Evolutionary conservation across 30 jellyfish, hydroid and myxozoan species (phyloP), one percentile per base, ranked within the genome.

Genomic region (Morbakka virulenta): DNA sequence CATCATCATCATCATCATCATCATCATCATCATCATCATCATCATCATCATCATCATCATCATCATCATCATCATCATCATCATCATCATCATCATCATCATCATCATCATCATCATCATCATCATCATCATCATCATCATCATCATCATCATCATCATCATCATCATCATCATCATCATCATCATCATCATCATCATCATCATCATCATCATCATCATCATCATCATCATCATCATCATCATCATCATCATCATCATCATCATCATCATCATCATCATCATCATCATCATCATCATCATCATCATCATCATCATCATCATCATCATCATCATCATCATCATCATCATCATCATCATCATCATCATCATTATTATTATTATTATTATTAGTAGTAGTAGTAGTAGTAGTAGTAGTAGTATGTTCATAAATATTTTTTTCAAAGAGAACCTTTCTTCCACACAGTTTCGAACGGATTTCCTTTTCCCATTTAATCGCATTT

Each of bases 231-330:
- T 47, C 62, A 47, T 47, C 62, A 47, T 47, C 62, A 47, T 47
- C 62, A 47, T 47, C 62, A 47, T 47, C 62, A 47, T 47, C 62
- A 47, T n/a, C 62, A 47, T 47, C 62, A 47, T 47, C 62, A 47
- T 47, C 62, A 47, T n/a, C 62, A 47, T 47, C 62, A 47, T n/a
- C 62, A 47, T 47, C 62, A 47, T n/a, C 62, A 47, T n/a, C 62
- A 47, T n/a, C 62, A 47, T 47, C 62, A 47, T 47, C 62, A 47
- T 47, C 62, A 47, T 47, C 62, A 47, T 47, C 62, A 47, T 47
- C 62, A 47, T 47, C 62, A 47, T 47, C 62, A 47, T 47, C 62
- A 47, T 47, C 62, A 47, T 47, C 62, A 47, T 47, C 62, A 47
- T 47, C 62, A 47, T 47, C 62, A 47, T 47, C 62, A 47, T 47